Conservation (phyloP, 2,888 invertebrate species). For the Pachliopta kotzebuea region DNA sequence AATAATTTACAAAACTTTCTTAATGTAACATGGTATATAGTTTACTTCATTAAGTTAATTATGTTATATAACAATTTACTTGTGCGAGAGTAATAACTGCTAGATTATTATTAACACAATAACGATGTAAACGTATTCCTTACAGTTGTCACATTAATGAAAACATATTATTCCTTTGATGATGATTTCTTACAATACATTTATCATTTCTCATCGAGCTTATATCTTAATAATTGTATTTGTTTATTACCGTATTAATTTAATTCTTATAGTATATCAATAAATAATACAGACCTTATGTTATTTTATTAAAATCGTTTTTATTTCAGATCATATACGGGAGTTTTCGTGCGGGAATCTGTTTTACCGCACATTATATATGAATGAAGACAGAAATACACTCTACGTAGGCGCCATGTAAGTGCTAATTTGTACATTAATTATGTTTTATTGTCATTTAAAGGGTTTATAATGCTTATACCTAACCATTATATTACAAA, state of each 20-base stretch:
- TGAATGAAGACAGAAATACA: slow-evolving; percentile 80
- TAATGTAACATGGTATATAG: no score
- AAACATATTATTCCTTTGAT: background rate
- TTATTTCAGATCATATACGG: slow-evolving; percentile 81
- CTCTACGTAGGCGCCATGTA: slow-evolving; percentile 84
- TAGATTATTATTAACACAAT: background rate
- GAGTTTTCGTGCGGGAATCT: slow-evolving; percentile 82
- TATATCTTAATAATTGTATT: no score
- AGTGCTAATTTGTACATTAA: slow-evolving; percentile 46
- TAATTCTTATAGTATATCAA: no score
- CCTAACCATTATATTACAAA: background rate
- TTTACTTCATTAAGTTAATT: slow-evolving; percentile 5
- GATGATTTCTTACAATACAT: background rate
- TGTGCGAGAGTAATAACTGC: slow-evolving; percentile 5
- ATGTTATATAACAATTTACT: slow-evolving; percentile 14
- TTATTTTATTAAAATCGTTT: slow-evolving; percentile 28
- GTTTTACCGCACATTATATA: slow-evolving; percentile 81
- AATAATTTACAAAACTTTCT: no score
- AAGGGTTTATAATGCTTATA: background rate
- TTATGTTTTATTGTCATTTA: background rate
- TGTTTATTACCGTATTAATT: no score
- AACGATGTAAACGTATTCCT: slow-evolving; percentile 1
- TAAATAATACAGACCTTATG: no score
- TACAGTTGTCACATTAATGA: slow-evolving; percentile 1
- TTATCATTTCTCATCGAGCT: background rate